Base-by-base conservation (phyloP, 2,888 invertebrate species). In the Lymantria monacha region DNA sequence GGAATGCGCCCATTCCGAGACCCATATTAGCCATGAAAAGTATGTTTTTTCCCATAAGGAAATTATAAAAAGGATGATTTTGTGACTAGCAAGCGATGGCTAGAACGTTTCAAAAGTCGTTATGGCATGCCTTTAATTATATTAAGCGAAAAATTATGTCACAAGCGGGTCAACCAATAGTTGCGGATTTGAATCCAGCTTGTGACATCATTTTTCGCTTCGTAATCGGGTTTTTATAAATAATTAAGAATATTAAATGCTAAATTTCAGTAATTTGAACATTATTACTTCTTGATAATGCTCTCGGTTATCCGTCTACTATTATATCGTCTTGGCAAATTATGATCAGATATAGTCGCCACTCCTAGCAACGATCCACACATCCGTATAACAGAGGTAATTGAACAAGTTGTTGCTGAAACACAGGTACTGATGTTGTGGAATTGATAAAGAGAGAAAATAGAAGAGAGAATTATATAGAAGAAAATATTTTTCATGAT, bases 291-390 rank as follows among this genome's bases (percentile, higher is more conserved):
- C 61, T 70, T 48, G 64, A 70, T 61, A 70, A 46, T 14, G 45
- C 44, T 33, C 49, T 45, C 30, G 49, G 63, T 47, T 67, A 67
- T 63, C 67, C 63, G 48, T 51, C 52, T 51, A 70, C 70, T 70
- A 65, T 44, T 66, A 67, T 1, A 42, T 42, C 63, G 56, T 69
- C 67, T 49, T 71, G 69, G 71, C 62, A 69, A 70, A 66, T 57
- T 66, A 57, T 66, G 59, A 59, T 58, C 61, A 60, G 60, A 63
- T 61, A 62, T 63, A 55, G 13, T 63, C 61, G 31, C 61, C 65
- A 67, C 62, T 62, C 58, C 62, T 57, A 66, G 36, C 62, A 60
- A 59, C 57, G 54, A 59, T 62, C 58, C 54, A 36, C 36, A 36
- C 9, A 36, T 36, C 36, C 2, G 8, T 36, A 7, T 36, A 36